Percentiles rank a stretch among this genome's conserved stretches.
phyloP scores from a whole-genome alignment of 2,797 vertebrate genomes.

The Melanotaenia maccullochi region DNA sequence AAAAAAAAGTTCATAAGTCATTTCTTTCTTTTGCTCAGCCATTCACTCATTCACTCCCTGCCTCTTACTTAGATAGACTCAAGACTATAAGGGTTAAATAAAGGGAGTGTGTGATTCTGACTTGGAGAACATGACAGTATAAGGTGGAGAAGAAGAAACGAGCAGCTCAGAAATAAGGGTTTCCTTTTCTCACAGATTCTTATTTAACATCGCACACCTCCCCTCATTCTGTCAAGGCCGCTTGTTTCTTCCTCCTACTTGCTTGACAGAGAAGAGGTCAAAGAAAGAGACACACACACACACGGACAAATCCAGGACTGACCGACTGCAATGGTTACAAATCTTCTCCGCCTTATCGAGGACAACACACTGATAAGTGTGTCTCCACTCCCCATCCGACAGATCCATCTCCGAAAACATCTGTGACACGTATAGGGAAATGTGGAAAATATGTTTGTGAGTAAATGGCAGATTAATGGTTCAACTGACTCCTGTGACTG shows the following conservation, averaged over 20 bases:
- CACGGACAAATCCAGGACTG: conserved; percentile 47
- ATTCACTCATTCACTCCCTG: conserved; percentile 22
- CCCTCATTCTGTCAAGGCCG: conserved; percentile 80
- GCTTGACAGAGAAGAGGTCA: conserved; percentile 66
- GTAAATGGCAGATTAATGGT: conserved; percentile 60
- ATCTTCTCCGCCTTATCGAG: conserved; percentile 79
- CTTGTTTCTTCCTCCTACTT: conserved; percentile 79
- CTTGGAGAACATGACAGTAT: conserved; percentile 54
- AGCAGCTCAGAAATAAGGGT: conserved; percentile 69
- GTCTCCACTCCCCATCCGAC: conserved; percentile 82
- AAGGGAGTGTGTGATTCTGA: conserved; percentile 76
- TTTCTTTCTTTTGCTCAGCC: background rate
- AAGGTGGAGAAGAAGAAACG: conserved; percentile 53
- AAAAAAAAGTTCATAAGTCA: conserved; percentile 30
- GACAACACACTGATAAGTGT: conserved; percentile 80
- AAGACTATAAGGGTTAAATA: conserved; percentile 67
- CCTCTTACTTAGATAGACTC: conserved; percentile 56
- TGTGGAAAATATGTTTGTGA: conserved; percentile 40
- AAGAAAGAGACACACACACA: conserved; percentile 45
- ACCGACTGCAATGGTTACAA: conserved; percentile 72
- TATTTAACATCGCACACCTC: conserved; percentile 63
- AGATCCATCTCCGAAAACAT: conserved; percentile 81
- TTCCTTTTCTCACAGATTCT: conserved; percentile 63
- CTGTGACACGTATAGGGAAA: conserved; percentile 58
- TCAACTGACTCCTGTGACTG: conserved; percentile 35